phyloP scores from a whole-genome alignment of 2,113 vertebrate genomes.

The Bos javanicus region DNA sequence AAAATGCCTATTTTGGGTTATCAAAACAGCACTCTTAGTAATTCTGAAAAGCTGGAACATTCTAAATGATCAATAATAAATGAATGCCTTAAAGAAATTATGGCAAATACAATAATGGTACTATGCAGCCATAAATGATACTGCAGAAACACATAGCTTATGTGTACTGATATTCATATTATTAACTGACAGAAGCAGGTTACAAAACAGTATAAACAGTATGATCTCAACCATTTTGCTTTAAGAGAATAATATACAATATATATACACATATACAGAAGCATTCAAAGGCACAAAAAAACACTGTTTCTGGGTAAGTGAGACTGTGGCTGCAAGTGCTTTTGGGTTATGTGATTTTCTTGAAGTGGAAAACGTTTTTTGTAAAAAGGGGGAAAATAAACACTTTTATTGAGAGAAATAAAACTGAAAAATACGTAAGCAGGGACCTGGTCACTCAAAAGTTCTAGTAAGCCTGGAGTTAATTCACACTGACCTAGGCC shows the following conservation, averaged over 20 bases:
- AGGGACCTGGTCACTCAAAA: not conserved
- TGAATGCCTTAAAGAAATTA: not conserved
- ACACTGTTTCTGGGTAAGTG: not conserved
- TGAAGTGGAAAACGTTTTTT: slow-evolving; percentile 23
- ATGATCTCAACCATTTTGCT: not conserved
- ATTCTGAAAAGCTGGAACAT: not conserved
- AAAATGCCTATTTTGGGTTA: not conserved
- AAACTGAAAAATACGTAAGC: not conserved
- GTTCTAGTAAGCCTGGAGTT: not conserved
- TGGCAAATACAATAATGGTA: not conserved
- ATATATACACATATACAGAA: not conserved
- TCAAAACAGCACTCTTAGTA: not conserved
- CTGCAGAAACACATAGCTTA: not conserved
- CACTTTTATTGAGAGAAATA: not conserved
- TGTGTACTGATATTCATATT: not conserved
- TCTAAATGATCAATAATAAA: not conserved
- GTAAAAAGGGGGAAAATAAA: not conserved
- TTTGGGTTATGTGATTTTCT: not conserved
- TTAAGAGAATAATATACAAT: not conserved
- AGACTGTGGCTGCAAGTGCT: not conserved
- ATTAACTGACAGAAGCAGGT: not conserved
- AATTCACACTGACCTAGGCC: not conserved
- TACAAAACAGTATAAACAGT: not conserved
- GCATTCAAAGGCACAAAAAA: not conserved
- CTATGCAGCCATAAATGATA: not conserved